Percentiles rank a stretch among this genome's conserved stretches.
Evolutionary conservation across 2,797 vertebrate genomes (phyloP).

Genomic region (Semotilus atromaculatus): DNA sequence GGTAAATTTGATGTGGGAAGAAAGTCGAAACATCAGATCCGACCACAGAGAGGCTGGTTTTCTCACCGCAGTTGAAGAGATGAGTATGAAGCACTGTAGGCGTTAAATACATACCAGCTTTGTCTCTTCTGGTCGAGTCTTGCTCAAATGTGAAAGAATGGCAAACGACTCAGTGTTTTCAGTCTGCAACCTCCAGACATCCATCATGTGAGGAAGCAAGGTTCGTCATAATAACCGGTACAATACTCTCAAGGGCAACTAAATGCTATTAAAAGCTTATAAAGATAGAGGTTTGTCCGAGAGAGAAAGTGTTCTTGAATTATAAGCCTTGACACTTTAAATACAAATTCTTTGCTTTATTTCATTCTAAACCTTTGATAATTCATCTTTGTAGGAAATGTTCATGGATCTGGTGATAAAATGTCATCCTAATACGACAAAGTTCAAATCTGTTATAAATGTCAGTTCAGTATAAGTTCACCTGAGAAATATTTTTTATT

Average conservation of each 20-base stretch:
- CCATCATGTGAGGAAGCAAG: not conserved
- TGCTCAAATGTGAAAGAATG: conserved; percentile 32
- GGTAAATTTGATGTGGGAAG: conserved; percentile 31
- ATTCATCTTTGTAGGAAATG: not conserved
- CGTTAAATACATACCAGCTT: conserved; percentile 48
- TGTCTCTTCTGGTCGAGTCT: conserved; percentile 23
- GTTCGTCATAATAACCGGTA: not conserved
- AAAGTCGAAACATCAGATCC: conserved; percentile 47
- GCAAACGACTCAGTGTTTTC: not conserved
- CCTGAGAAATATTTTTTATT: not conserved
- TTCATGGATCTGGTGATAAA: not conserved
- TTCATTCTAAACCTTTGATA: not conserved
- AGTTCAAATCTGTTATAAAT: not conserved
- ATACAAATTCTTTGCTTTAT: not conserved
- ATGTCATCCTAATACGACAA: not conserved
- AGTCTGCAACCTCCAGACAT: not conserved
- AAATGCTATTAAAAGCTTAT: not conserved
- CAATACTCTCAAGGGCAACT: not conserved
- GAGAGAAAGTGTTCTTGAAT: not conserved
- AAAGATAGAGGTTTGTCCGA: not conserved
- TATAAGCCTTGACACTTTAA: not conserved
- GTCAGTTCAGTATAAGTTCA: not conserved
- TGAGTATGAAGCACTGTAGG: conserved; percentile 47
- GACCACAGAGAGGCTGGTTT: conserved; percentile 47
- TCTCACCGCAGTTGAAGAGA: conserved; percentile 43